A percentile compares a stretch with the other conserved stretches of the same genome.
Conservation (phyloP, 92 coral and sea anemone genomes). For the Montipora capitata region DNA sequence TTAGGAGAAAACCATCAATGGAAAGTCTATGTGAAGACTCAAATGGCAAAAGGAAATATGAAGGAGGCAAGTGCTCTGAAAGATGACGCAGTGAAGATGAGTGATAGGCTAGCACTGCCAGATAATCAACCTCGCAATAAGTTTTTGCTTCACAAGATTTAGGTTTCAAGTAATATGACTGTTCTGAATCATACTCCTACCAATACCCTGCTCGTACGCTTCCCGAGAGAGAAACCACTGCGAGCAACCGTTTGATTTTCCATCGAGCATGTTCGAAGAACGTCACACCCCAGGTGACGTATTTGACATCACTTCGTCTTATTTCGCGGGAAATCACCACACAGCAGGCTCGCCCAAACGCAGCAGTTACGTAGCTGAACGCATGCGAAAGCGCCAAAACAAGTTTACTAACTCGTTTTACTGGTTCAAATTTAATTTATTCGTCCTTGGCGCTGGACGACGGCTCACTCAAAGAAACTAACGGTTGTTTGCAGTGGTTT, state of each 20-base stretch:
- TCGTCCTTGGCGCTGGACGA: too few relatives aligned
- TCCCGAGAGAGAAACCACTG: slow-evolving; percentile 1
- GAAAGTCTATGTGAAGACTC: slow-evolving; percentile 19
- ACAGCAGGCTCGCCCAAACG: too few relatives aligned
- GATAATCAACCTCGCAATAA: slow-evolving; percentile 14
- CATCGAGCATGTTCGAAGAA: too few relatives aligned
- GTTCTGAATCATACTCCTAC: neutral
- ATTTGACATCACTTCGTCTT: too few relatives aligned
- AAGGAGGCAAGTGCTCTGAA: slow-evolving; percentile 17
- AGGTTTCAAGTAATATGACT: neutral
- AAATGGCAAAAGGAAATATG: slow-evolving; percentile 21
- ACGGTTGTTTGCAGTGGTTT: too few relatives aligned
- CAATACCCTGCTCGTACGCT: neutral
- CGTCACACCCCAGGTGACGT: neutral
- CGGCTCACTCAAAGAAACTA: too few relatives aligned
- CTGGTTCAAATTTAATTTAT: too few relatives aligned
- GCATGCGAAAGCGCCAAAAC: too few relatives aligned
- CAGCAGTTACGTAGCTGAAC: too few relatives aligned
- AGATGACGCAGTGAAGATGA: slow-evolving; percentile 16
- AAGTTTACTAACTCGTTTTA: too few relatives aligned
- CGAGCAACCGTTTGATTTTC: too few relatives aligned
- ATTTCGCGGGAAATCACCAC: too few relatives aligned
- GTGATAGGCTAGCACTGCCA: slow-evolving; percentile 1
- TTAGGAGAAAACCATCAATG: slow-evolving; percentile 14
- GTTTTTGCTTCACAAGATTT: slow-evolving; percentile 6